Conservation (phyloP, 2,797 vertebrate genomes). For the Notamacropus eugenii region DNA sequence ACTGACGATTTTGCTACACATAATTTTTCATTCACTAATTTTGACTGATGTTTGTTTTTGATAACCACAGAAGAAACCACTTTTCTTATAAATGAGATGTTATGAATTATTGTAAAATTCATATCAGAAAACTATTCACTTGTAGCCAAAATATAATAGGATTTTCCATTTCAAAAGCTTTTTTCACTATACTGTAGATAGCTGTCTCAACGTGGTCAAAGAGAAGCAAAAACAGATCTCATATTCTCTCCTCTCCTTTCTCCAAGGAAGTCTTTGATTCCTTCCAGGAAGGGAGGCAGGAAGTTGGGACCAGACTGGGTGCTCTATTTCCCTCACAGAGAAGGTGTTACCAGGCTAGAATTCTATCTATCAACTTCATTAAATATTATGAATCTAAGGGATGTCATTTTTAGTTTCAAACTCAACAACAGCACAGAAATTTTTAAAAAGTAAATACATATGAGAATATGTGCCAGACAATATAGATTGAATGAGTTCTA, state of each 20-base stretch:
- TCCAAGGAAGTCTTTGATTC: background rate
- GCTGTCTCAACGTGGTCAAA: background rate
- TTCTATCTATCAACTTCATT: background rate
- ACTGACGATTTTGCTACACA: background rate
- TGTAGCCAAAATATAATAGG: background rate
- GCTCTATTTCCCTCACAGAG: background rate
- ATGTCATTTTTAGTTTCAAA: background rate
- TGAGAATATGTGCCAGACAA: background rate
- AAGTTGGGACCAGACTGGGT: background rate
- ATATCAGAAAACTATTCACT: background rate
- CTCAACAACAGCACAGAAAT: background rate
- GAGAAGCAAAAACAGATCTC: background rate
- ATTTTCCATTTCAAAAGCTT: background rate
- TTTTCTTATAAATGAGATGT: background rate
- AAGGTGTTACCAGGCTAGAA: background rate
- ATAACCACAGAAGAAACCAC: background rate
- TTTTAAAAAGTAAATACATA: background rate
- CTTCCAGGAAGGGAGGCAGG: background rate
- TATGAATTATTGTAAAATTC: background rate
- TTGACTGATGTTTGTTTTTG: background rate
- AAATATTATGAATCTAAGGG: background rate
- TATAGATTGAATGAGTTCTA: background rate
- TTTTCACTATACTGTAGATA: background rate
- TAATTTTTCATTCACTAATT: background rate
- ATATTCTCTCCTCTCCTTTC: background rate